Evolutionary conservation across 2,888 invertebrate species (phyloP), one percentile per base, ranked within the genome.

Genomic region (Scaptomyza caliginosa): DNA sequence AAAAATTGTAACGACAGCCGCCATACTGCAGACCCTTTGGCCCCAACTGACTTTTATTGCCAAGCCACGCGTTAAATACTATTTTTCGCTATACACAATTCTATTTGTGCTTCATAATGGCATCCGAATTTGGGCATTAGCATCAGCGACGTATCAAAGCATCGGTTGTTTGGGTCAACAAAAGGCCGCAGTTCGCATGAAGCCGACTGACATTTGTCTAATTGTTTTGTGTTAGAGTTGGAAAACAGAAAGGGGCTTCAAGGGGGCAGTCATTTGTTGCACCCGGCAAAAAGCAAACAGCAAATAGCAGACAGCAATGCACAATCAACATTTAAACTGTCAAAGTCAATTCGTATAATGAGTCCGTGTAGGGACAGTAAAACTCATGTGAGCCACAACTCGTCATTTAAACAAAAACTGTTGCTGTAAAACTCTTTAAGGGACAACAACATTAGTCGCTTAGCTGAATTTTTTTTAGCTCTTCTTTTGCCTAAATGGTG

Each of bases 1-100:
- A 52, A 58, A 40, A 60, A 56, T 38, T 30, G 36, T 32, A 51
- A 43, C 26, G 24, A 26, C 30, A 38, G 51, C 28, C 23, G 43
- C 43, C 67, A 77, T 77, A 72, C 67, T 77, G 75, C 54, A 65
- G 28, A n/a, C 21, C 34, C 32, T 45, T n/a, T 6, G 3, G 55
- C 46, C 66, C 54, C 43, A 34, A 32, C 32, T 48, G 82, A 76
- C 66, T 70, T 75, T 75, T 83, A 80, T 70, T 58, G 55, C 63
- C 60, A 46, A 57, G 45, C 78, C 67, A 49, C 64, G 50, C 62
- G 77, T 74, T 69, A 77, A 82, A 85, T 74, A 59, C 32, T 32
- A 82, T 74, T 77, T 69, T 60, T 56, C 51, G 48, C 45, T 55
- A 34, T 16, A 54, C 65, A 46, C 65, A 63, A 62, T 66, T 76